Conservation (phyloP, 1,140 invertebrate species). For the Ips typographus region DNA sequence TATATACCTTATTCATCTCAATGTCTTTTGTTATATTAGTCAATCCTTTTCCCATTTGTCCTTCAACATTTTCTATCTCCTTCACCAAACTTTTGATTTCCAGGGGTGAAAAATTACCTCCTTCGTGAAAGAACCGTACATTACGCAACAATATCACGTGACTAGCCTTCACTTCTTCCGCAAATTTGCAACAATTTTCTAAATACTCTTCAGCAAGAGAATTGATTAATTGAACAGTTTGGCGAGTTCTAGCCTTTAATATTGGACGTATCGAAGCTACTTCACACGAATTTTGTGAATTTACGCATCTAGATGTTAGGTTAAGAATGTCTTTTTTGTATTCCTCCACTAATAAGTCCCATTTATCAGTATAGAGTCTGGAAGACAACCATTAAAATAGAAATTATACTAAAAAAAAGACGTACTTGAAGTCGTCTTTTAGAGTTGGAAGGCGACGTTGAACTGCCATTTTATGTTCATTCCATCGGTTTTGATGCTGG, state of each 20-base stretch:
- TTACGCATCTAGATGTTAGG: no score
- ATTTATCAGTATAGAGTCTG: not conserved
- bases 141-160: constrained; percentile 14
- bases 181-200: constrained; percentile 12
- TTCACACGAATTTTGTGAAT: constrained; percentile 11
- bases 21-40: constrained; percentile 3
- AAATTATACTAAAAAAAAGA: not conserved
- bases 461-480: constrained; percentile 25
- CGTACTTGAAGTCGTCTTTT: constrained; percentile 8
- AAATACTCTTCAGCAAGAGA: constrained; percentile 15
- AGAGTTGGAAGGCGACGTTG: not conserved
- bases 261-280: constrained; percentile 9
- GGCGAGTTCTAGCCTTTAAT: constrained; percentile 14
- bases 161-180: constrained; percentile 17
- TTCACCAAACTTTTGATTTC: constrained; percentile 30
- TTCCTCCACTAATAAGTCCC: not conserved
- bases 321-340: not conserved
- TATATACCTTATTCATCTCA: constrained; percentile 1
- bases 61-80: constrained; percentile 27
- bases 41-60: constrained; percentile 13
- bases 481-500: constrained; percentile 19
- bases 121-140: constrained; percentile 34
- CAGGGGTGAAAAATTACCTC: constrained; percentile 29
- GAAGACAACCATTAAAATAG: not conserved
- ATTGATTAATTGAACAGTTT: constrained; percentile 13